Percentiles rank a stretch among this genome's conserved stretches.
Evolutionary conservation across 2,888 invertebrate species (phyloP).

Genomic region (Agrilus cyanescens): DNA sequence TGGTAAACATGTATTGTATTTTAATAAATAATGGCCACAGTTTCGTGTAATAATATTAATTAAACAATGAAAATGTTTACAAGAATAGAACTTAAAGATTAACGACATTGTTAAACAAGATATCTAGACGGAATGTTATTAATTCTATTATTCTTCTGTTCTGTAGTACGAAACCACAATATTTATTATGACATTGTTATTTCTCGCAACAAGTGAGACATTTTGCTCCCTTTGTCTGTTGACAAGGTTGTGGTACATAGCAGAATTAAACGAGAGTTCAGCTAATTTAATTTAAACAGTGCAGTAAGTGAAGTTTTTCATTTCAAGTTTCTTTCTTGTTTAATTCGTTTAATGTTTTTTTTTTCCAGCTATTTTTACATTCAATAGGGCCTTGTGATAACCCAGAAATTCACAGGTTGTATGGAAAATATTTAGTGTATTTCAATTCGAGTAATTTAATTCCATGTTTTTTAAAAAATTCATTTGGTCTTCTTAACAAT

Average conservation of each 20-base stretch:
- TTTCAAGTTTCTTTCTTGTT: conserved; percentile 1
- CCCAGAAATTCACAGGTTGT: conserved; percentile 91
- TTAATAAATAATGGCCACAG: too few species aligned
- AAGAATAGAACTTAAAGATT: too few species aligned
- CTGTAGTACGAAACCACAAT: too few species aligned
- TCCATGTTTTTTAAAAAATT: too few species aligned
- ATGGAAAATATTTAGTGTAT: conserved; percentile 88
- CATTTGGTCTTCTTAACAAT: too few species aligned
- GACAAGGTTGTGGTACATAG: conserved; percentile 82
- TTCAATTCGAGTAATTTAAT: conserved; percentile 84
- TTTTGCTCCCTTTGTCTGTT: conserved; percentile 90
- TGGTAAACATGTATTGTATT: too few species aligned
- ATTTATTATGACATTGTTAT: conserved; percentile 96
- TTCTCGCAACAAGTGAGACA: conserved; percentile 66
- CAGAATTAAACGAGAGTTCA: conserved; percentile 82
- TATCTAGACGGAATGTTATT: too few species aligned
- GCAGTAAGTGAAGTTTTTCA: conserved; percentile 46
- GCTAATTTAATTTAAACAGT: conserved; percentile 79
- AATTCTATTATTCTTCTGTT: too few species aligned
- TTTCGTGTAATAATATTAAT: too few species aligned
- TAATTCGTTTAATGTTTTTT: neutral
- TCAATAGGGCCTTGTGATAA: conserved; percentile 78
- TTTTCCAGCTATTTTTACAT: conserved; percentile 66
- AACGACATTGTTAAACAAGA: too few species aligned
- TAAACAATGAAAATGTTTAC: too few species aligned